Base-by-base conservation (phyloP, 2,113 vertebrate genomes). In the Scophthalmus maximus region DNA sequence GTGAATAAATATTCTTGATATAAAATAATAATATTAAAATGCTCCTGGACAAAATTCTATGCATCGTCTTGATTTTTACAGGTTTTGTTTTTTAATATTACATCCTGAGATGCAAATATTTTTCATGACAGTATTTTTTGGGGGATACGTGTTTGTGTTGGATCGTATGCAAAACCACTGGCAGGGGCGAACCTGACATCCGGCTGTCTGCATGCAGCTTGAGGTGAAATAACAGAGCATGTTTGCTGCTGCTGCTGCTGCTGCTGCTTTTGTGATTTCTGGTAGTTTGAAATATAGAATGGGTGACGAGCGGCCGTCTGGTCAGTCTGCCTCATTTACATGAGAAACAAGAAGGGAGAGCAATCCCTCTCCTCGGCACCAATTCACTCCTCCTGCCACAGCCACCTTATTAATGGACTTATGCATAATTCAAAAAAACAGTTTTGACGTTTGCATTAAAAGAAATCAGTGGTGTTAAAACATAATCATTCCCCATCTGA, bases 301-400 rank as follows among this genome's bases (percentile, higher is more conserved):
- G 69, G 80, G 77, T 73, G 68, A 49, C 62, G 79, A 73, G 76
- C 46, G 75, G 66, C 83, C 82, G 86, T 90, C 86, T 89, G 90
- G 88, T 90, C 89, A 92, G 81, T 86, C 72, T 78, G 78, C 34
- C 64, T 90, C 80, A 91, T 91, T 92, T 88, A 62, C 89, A 91
- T 88, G 61, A 89, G 86, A 88, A 90, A 89, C 73, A 86, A 86
- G 76, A 79, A 78, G 72, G 51, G 81, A 84, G 81, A 89, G 88
- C 84, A 88, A 76, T 86, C 77, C 78, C 68, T 71, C 56, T 58
- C 66, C 65, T 73, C 69, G 47, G 68, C 73, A 59, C 72, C 76
- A 84, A 82, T 84, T 81, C 79, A 83, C 78, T 71, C 79, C 62
- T 64, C 62, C 84, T 84, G 81, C 69, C 81, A 87, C 18, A 44